Evolutionary conservation across 23 tunicate species (phyloP), one percentile per base, ranked within the genome.

Genomic region (Styela clava): DNA sequence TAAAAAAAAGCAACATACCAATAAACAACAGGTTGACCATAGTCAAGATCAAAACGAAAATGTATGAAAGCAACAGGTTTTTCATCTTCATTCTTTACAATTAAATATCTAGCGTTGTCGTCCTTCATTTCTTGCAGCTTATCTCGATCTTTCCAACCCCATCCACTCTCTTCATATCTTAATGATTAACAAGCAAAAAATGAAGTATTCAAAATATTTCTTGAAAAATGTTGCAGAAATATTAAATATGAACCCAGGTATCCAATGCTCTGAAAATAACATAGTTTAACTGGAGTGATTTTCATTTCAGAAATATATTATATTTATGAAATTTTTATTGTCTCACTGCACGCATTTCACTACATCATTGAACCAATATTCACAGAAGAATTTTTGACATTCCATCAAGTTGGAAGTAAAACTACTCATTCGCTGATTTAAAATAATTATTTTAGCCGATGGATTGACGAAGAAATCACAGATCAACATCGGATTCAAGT

Each of bases 141-240:
- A 31, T 87, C 91, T 74, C 84, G 87, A 78, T 92, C 97, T 30
- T 61, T 83, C 97, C 97, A 92, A 37, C 97, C 97, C 97, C 97
- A 92, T 44, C 84, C 81, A 52, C 81, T 81, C 12, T 61, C 78
- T 31, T 78, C 87, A 83, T 91, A 91, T 28, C 87, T 91, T n/a
- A n/a, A n/a, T n/a, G n/a, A n/a, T n/a, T n/a, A n/a, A 2, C 28
- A 24, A 18, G 16, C 16, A 62, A 61, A 62, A 18, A 24, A 21
- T 24, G 18, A 21, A n/a, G 21, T 24, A 27, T 24, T 78, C 0
- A 31, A n/a, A 28, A 31, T 21, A 32, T 22, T 20, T 0, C 18
- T 20, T 69, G 24, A 16, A 68, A 1, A 61, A n/a, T n/a, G n/a
- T n/a, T n/a, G 64, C 64, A 0, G 64, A 61, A 61, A 61, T 23